A percentile compares a stretch with the other conserved stretches of the same genome.
phyloP scores from a whole-genome alignment of 2,113 vertebrate species.

The Burhinus oedicnemus region DNA sequence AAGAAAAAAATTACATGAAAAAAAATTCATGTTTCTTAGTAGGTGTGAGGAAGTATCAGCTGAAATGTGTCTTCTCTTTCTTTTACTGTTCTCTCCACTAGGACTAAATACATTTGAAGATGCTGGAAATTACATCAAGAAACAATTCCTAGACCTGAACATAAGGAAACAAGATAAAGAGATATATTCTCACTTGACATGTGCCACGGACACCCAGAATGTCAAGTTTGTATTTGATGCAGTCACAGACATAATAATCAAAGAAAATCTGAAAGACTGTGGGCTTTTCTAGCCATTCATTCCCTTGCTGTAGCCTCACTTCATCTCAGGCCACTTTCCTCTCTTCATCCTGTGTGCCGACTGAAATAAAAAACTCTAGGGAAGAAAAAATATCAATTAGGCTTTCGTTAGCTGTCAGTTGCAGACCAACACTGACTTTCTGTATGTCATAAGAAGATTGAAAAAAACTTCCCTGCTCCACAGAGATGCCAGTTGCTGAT shows the following conservation, averaged over 20 bases:
- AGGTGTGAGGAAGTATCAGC: not conserved
- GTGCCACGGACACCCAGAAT: constrained; percentile 80
- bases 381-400: not conserved
- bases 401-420: not conserved
- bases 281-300: constrained; percentile 71
- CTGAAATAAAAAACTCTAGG: not conserved
- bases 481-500: not conserved
- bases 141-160: constrained; percentile 80
- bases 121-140: constrained; percentile 81
- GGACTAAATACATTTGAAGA: constrained; percentile 81
- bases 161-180: constrained; percentile 79
- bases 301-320: not conserved
- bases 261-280: constrained; percentile 83
- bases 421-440: not conserved
- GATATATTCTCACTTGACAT: constrained; percentile 80
- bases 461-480: not conserved
- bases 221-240: constrained; percentile 83
- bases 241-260: constrained; percentile 84
- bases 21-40: not conserved
- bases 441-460: not conserved
- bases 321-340: not conserved
- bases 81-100: constrained; percentile 13
- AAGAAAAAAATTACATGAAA: accelerated
- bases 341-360: not conserved
- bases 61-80: not conserved